A percentile compares a stretch with the other conserved stretches of the same genome.
Evolutionary conservation across 2,888 invertebrate genomes (phyloP).

Genomic region (Myopa tessellatipennis): DNA sequence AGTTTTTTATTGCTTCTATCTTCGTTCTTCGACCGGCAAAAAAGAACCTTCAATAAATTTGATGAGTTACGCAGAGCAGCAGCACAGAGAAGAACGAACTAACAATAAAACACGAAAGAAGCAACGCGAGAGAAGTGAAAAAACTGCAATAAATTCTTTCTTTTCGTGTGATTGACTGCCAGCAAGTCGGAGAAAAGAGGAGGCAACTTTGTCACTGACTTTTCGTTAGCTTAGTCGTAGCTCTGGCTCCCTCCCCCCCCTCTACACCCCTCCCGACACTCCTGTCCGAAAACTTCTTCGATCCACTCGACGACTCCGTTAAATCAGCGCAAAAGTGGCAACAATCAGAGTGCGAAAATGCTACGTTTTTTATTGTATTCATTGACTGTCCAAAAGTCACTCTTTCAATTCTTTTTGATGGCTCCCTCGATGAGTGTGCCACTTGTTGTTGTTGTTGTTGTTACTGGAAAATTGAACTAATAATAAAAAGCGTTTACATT

Average conservation of each 20-base stretch:
- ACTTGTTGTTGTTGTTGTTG: constrained; percentile 15
- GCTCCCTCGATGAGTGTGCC: constrained; percentile 26
- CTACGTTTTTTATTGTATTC: background rate
- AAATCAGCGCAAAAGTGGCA: constrained; percentile 29
- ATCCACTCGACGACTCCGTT: background rate
- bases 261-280: background rate
- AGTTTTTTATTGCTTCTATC: constrained; percentile 15
- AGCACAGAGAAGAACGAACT: background rate
- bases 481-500: no score
- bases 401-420: constrained; percentile 30
- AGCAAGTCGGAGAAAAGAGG: background rate
- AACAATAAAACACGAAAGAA: background rate
- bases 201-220: constrained; percentile 23
- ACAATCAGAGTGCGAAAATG: constrained; percentile 14
- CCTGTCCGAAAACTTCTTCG: background rate
- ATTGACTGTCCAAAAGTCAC: constrained; percentile 17
- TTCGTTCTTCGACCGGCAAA: background rate
- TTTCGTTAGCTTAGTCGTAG: constrained; percentile 14
- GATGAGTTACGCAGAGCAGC: constrained; percentile 24
- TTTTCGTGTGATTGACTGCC: constrained; percentile 27
- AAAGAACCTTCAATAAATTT: constrained; percentile 31
- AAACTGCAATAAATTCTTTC: constrained; percentile 33
- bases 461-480: no score
- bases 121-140: background rate
- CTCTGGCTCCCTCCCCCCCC: background rate